phyloP scores from a whole-genome alignment of 2,797 vertebrate genomes.

The Pipistrellus pygmaeus region DNA sequence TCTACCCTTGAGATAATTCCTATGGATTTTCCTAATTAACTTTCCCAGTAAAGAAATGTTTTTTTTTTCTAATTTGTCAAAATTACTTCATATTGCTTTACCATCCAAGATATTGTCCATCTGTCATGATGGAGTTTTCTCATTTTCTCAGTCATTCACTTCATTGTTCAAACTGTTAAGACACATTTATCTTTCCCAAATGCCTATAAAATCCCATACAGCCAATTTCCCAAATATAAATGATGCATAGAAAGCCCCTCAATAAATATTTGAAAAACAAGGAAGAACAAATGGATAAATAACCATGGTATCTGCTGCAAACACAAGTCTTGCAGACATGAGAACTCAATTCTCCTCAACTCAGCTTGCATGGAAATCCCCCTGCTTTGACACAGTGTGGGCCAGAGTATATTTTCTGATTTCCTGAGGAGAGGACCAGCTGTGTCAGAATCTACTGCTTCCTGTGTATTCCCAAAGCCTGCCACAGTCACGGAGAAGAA shows the following conservation, averaged over 20 bases:
- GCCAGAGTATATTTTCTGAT: background rate
- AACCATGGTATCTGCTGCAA: background rate
- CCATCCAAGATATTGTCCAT: background rate
- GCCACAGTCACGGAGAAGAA: background rate
- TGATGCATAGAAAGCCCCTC: background rate
- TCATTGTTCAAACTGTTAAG: conserved; percentile 24
- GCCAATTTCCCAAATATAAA: background rate
- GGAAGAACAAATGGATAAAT: background rate
- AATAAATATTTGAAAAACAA: conserved; percentile 24
- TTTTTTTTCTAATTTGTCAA: background rate
- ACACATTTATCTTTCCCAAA: background rate
- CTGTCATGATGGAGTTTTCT: background rate
- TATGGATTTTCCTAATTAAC: background rate
- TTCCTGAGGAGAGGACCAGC: background rate
- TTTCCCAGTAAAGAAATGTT: background rate
- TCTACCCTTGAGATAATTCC: background rate
- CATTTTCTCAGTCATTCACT: background rate
- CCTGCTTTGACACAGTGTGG: background rate
- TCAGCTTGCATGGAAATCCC: background rate
- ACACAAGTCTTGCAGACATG: background rate
- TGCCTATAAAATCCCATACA: background rate
- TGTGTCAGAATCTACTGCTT: background rate
- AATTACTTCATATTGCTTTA: background rate
- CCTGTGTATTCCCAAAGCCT: background rate
- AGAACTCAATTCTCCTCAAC: background rate